phyloP scores from a whole-genome alignment of 2,113 vertebrate species.

The Probosciger aterrimus region DNA sequence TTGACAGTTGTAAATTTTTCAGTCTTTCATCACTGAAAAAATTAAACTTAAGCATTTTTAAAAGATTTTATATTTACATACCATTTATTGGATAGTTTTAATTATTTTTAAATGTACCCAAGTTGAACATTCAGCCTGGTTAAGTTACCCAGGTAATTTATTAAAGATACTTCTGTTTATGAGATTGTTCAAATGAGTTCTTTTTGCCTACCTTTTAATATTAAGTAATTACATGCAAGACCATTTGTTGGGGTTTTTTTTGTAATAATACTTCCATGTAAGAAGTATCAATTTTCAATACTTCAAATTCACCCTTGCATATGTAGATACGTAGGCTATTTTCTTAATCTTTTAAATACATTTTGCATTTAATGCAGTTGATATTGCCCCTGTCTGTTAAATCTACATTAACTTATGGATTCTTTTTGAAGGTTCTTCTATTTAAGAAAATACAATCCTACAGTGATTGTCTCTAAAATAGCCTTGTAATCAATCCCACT shows the following conservation, averaged over 20 bases:
- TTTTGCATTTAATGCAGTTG: neutral
- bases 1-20: neutral
- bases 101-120: neutral
- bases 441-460: neutral
- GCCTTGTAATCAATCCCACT: neutral
- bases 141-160: neutral
- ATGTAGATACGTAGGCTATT: accelerated
- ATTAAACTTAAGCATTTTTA: neutral
- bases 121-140: neutral
- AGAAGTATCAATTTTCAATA: neutral
- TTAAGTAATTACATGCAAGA: neutral
- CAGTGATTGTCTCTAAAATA: neutral
- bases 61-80: neutral
- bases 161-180: neutral
- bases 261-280: neutral
- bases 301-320: neutral
- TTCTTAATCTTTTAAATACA: neutral
- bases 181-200: neutral
- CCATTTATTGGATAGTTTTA: neutral
- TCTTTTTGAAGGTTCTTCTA: neutral
- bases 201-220: neutral
- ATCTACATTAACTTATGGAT: neutral
- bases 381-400: neutral
- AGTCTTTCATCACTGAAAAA: neutral
- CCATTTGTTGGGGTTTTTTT: neutral